These are phyloP conservation scores for Eira barbara DNA, from an alignment of 2,113 vertebrate genomes.

Conservation along the genomic window DNA sequence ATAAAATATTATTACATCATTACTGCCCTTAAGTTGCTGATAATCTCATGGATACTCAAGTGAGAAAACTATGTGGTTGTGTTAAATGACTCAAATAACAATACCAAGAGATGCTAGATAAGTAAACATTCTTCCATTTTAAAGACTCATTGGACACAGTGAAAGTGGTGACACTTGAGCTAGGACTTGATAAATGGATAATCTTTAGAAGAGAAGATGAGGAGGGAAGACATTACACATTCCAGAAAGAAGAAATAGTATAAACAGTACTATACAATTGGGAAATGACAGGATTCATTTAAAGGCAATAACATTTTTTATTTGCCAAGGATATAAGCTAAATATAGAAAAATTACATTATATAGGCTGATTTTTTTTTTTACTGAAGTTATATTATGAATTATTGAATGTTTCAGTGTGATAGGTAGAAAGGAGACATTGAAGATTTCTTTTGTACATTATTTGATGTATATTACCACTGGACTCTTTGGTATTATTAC, in stretches of 20 bases:
- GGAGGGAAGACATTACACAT: background rate
- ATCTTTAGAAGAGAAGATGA: background rate
- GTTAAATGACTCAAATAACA: background rate
- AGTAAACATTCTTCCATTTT: background rate
- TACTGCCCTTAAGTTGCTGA: background rate
- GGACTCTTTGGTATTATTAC: background rate
- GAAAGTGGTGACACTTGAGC: background rate
- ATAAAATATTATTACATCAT: background rate
- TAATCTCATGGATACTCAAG: background rate
- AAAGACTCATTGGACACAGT: background rate
- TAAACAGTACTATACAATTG: background rate
- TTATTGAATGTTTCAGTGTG: background rate
- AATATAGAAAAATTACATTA: background rate
- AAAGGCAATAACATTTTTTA: background rate
- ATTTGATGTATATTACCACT: background rate
- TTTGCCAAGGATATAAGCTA: background rate
- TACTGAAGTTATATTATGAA: background rate
- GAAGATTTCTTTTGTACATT: background rate
- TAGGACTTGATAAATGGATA: background rate
- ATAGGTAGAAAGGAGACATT: background rate
- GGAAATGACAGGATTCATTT: background rate
- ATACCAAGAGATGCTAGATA: background rate
- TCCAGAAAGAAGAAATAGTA: background rate
- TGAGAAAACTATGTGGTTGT: background rate
- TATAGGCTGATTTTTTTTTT: background rate